Conservation (phyloP, 2,888 invertebrate species). For the Drosophila percnosoma region DNA sequence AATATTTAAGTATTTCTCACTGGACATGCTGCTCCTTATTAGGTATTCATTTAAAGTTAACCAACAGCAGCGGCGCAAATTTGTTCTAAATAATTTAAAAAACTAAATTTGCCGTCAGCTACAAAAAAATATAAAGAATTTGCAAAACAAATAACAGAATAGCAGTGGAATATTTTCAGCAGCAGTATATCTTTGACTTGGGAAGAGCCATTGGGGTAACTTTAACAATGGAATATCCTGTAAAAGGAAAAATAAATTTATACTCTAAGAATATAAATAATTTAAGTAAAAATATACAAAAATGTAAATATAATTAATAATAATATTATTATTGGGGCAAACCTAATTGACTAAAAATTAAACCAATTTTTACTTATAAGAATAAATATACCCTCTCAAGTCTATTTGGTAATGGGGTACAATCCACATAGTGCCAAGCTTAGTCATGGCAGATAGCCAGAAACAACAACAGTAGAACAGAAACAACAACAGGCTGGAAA, state of each 20-base stretch:
- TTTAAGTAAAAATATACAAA: neutral
- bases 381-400: constrained; percentile 13
- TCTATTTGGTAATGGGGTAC: constrained; percentile 10
- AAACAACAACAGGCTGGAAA: constrained; percentile 32
- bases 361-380: neutral
- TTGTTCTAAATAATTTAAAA: constrained; percentile 58
- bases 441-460: constrained; percentile 36
- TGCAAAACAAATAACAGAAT: constrained; percentile 34
- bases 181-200: neutral
- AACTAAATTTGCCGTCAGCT: constrained; percentile 44
- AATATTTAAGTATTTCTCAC: constrained; percentile 55
- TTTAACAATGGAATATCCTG: neutral
- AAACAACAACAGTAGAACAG: constrained; percentile 32
- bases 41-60: constrained; percentile 65
- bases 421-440: constrained; percentile 48
- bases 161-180: constrained; percentile 4
- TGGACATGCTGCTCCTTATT: constrained; percentile 58
- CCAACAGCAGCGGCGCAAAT: constrained; percentile 26
- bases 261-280: too few relatives aligned
- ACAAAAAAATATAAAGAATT: constrained; percentile 13
- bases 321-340: neutral
- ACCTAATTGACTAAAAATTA: neutral
- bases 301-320: neutral
- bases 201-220: neutral
- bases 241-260: neutral